Evolutionary conservation across 1,140 invertebrate species (phyloP).

Genomic region (Apis mellifera): Amel_HAv3.1 CM009940.2:9643501-9644000

Average conservation of each 20-base stretch:
- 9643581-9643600: not conserved
- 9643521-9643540: conserved; percentile 16
- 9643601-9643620: not conserved
- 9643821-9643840: conserved; percentile 69
- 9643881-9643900: conserved; percentile 81
- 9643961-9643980: not conserved
- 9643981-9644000: conserved; percentile 37
- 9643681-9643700: too few relatives aligned
- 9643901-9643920: conserved; percentile 80
- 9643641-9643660: too few relatives aligned
- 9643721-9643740: too few relatives aligned
- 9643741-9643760: too few relatives aligned
- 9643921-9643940: conserved; percentile 68
- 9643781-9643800: not conserved
- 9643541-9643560: not conserved
- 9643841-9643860: conserved; percentile 80
- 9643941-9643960: conserved; percentile 18
- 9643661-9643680: too few relatives aligned
- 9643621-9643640: conserved; percentile 3
- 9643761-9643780: not conserved
- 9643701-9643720: too few relatives aligned
- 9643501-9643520: conserved; percentile 79
- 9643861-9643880: conserved; percentile 82
- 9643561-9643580: not conserved
- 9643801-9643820: conserved; percentile 41